Percentiles rank a stretch among this genome's conserved stretches.
These are phyloP conservation scores for Empidonax alnorum DNA, from an alignment of 2,113 vertebrate genomes.

Conservation along the genomic window DNA sequence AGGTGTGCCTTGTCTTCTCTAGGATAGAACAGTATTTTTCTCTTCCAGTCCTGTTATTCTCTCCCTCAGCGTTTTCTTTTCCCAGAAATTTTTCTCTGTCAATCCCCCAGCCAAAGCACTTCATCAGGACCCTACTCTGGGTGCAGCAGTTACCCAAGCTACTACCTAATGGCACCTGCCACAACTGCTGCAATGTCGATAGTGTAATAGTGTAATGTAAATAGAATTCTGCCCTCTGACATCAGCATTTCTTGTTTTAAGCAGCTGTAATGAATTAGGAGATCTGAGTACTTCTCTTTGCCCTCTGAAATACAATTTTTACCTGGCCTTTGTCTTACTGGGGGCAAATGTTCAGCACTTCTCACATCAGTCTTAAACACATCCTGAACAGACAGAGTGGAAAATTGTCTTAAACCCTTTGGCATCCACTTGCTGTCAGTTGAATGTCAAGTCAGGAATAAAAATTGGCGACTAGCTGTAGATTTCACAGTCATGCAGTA, in stretches of 20 bases:
- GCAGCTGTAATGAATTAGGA: neutral
- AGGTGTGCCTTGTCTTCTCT: neutral
- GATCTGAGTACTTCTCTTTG: neutral
- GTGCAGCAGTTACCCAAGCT: fast-evolving
- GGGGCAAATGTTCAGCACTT: neutral
- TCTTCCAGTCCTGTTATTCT: neutral
- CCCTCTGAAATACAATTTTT: neutral
- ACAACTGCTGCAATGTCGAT: neutral
- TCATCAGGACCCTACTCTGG: neutral
- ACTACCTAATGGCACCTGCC: neutral
- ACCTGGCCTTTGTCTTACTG: neutral
- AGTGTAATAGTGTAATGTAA: neutral
- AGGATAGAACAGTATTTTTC: neutral
- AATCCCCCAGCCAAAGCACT: neutral
- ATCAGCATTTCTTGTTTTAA: neutral
- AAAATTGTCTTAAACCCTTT: constrained; percentile 65
- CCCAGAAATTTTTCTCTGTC: neutral
- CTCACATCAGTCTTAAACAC: constrained; percentile 14
- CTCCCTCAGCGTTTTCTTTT: neutral
- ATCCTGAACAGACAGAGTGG: constrained; percentile 44
- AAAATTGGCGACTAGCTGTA: constrained; percentile 57
- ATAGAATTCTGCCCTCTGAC: neutral
- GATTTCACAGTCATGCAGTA: constrained; percentile 42
- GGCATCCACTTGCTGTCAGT: constrained; percentile 61
- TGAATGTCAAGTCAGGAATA: constrained; percentile 44